Conservation (phyloP, 2,113 vertebrate genomes). For the Meriones unguiculatus region DNA sequence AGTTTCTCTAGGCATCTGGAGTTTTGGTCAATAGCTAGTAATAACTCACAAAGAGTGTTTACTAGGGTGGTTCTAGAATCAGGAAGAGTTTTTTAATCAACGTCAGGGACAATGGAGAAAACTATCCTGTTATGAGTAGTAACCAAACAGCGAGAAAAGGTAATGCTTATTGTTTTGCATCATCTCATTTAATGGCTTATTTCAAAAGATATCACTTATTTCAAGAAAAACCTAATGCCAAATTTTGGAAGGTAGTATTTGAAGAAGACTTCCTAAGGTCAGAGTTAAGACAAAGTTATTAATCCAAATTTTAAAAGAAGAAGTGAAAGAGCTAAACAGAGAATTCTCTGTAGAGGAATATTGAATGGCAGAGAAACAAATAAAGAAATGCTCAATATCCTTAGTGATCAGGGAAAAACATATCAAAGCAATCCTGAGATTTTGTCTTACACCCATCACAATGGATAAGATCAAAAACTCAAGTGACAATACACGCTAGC, state of each 20-base stretch:
- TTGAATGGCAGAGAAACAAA: no score
- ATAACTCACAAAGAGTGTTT: not conserved
- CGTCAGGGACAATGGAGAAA: not conserved
- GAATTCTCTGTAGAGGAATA: no score
- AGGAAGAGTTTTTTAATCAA: not conserved
- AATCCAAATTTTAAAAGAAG: no score
- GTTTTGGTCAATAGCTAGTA: not conserved
- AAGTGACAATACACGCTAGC: no score
- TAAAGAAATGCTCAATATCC: no score
- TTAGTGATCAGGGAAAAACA: no score
- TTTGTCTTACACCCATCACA: no score
- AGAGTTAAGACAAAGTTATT: not conserved
- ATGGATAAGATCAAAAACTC: no score
- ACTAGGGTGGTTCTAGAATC: not conserved
- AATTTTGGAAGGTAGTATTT: not conserved
- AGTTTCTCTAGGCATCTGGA: not conserved
- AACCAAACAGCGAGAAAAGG: not conserved
- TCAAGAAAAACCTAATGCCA: not conserved
- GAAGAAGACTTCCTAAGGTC: not conserved
- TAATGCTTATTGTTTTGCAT: not conserved
- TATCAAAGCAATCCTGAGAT: no score
- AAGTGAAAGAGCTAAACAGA: no score
- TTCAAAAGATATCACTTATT: not conserved
- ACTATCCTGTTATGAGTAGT: not conserved
- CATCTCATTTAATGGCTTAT: not conserved